These are phyloP conservation scores for Entomyzon cyanotis DNA, from an alignment of 2,113 vertebrate genomes.

Conservation along the genomic window DNA sequence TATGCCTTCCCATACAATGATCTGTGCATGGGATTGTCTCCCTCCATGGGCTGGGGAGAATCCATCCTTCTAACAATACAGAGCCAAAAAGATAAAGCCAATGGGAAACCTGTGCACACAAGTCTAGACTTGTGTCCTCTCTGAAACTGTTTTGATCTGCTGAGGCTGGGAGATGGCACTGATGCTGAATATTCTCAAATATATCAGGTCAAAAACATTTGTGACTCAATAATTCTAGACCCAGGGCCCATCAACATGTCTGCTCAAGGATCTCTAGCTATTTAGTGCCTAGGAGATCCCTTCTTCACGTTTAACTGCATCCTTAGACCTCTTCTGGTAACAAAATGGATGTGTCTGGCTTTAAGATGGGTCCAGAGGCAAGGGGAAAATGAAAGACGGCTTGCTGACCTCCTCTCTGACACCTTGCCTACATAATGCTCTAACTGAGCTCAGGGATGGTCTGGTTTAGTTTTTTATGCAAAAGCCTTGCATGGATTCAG, in stretches of 20 bases:
- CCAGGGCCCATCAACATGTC: not conserved
- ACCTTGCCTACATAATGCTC: not conserved
- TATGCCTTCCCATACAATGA: not conserved
- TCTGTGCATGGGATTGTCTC: not conserved
- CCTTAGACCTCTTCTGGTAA: not conserved
- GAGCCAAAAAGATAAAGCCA: not conserved
- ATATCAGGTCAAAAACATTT: not conserved
- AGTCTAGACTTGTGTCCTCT: not conserved
- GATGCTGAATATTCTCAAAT: not conserved
- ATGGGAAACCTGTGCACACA: not conserved
- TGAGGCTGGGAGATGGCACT: not conserved
- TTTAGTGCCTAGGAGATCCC: not conserved
- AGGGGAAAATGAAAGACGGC: not conserved
- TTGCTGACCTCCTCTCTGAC: not conserved
- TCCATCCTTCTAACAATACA: not conserved
- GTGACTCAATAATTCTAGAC: not conserved
- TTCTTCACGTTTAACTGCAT: not conserved
- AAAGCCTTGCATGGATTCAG: not conserved
- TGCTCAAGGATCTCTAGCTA: not conserved
- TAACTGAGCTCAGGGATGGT: not conserved
- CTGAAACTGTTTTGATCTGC: not conserved
- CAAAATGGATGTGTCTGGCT: not conserved
- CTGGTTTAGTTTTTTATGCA: not conserved
- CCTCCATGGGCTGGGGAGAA: not conserved
- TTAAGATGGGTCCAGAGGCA: not conserved